A percentile compares a stretch with the other conserved stretches of the same genome.
phyloP scores from a whole-genome alignment of 2,888 invertebrate genomes.

The Eupithecia tripunctaria region DNA sequence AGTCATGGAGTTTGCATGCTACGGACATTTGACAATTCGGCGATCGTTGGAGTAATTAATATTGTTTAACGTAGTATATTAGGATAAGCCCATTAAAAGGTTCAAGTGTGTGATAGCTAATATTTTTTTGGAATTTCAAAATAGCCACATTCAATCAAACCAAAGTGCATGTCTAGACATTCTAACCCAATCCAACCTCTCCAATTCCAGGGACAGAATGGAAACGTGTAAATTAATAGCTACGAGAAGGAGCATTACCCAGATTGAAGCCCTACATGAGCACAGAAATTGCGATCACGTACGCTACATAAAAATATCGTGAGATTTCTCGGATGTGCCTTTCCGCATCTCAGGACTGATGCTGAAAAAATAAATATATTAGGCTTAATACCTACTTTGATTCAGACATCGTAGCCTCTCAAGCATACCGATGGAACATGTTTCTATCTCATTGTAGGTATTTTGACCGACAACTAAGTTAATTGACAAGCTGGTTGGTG shows the following conservation, averaged over 20 bases:
- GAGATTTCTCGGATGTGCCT: slow-evolving; percentile 30
- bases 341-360: slow-evolving; percentile 48
- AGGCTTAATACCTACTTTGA: background rate
- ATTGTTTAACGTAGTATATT: background rate
- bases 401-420: background rate
- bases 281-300: slow-evolving; percentile 32
- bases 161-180: background rate
- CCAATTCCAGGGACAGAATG: slow-evolving; percentile 14
- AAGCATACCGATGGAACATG: background rate
- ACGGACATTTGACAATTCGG: background rate
- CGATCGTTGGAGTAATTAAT: background rate
- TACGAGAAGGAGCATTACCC: slow-evolving; percentile 27
- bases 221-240: slow-evolving; percentile 24
- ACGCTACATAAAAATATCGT: slow-evolving; percentile 34
- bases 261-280: slow-evolving; percentile 23
- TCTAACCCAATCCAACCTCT: background rate
- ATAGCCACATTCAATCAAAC: background rate
- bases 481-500: background rate
- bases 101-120: too few relatives aligned
- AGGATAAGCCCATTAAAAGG: background rate
- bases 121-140: background rate
- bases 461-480: background rate
- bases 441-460: background rate
- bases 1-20: background rate
- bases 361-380: slow-evolving; percentile 21